Evolutionary conservation across 2,888 invertebrate genomes (phyloP).

Genomic region (Sarcophaga carnaria): DNA sequence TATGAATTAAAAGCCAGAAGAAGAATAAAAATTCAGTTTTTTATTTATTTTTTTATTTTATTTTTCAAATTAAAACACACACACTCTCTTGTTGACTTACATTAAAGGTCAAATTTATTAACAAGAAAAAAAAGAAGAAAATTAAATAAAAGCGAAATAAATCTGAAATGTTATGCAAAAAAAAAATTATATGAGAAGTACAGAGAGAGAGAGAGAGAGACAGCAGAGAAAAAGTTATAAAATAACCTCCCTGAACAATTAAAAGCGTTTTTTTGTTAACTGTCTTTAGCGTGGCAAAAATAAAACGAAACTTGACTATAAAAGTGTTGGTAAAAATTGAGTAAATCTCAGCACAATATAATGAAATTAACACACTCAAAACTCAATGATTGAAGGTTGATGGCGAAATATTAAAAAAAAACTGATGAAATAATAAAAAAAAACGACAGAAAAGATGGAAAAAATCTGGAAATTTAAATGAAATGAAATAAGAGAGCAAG

Average conservation of each 20-base stretch:
- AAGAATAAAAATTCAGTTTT: neutral
- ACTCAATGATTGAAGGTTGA: slow-evolving; percentile 14
- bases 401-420: slow-evolving; percentile 11
- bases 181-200: neutral
- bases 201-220: no score
- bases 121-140: neutral
- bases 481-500: neutral
- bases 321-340: no score
- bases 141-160: no score
- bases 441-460: neutral
- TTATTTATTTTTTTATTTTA: neutral
- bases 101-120: slow-evolving; percentile 33
- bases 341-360: slow-evolving; percentile 47
- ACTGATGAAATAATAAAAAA: slow-evolving; percentile 13
- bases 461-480: neutral
- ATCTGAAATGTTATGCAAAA: neutral
- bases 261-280: slow-evolving; percentile 4
- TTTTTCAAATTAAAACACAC: slow-evolving; percentile 21
- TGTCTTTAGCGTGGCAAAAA: neutral
- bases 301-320: neutral
- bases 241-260: neutral
- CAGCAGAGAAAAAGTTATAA: no score
- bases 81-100: slow-evolving; percentile 19
- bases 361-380: slow-evolving; percentile 50
- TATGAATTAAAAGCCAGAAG: neutral